Evolutionary conservation across 2,113 vertebrate genomes (phyloP), one percentile per base, ranked within the genome.

Genomic region (Psittacus erithacus): DNA sequence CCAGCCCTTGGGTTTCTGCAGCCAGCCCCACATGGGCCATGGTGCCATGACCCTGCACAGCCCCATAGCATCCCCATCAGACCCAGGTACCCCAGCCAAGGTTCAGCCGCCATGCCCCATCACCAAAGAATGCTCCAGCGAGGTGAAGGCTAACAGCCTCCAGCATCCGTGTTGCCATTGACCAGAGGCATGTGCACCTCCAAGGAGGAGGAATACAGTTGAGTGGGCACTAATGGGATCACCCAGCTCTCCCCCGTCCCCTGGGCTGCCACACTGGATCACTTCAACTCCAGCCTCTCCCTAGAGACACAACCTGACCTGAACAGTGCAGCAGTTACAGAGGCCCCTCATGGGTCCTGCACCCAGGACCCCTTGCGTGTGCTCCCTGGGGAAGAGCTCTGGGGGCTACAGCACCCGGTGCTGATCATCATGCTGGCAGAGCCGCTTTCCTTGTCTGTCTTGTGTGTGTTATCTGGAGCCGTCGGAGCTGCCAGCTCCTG

Each of bases 401-500:
- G 41, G 31, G 24, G 71, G 88, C 11, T 7, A 5, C 3, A 2
- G 44, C 4, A 0, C 49, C 67, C 2, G 0, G 22, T 22, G 76
- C 57, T 4, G 68, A 88, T 89, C 33, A 0, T 17, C 10, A 4
- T 0, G 2, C 89, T 38, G 52, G 19, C 88, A 77, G 88, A 90
- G 92, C 84, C 13, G 52, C 76, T 87, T 71, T 19, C 91, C 93
- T 65, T 57, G 79, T 64, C 92, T 95, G n/a, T 52, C 76, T 57
- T 9, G 33, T 43, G 10, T 2, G 1, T 5, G 71, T 94, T 96
- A 90, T 92, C 93, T 59, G 6, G 13, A 93, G 97, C 62, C 28
- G 83, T 88, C 20, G 95, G 92, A 82, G 91, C 94, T 95, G 96
- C 55, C 96, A 96, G 92, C 86, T 94, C 83, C 93, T 91, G 95